Evolutionary conservation across 2,888 invertebrate genomes (phyloP).

Genomic region (Andrena chrysosceles): DNA sequence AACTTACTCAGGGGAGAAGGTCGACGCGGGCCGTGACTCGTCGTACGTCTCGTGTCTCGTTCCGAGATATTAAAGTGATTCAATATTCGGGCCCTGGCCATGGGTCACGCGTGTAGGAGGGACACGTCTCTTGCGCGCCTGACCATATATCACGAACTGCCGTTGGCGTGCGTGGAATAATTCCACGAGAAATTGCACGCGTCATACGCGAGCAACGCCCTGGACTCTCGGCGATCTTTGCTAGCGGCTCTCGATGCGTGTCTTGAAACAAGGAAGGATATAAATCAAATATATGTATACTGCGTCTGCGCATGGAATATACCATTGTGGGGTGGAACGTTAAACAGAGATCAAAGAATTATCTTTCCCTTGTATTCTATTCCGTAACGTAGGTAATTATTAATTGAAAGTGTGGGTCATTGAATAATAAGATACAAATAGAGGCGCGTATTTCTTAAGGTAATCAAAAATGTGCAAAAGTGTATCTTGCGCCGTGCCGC

Average conservation of each 20-base stretch:
- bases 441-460: too few species aligned
- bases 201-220: slow-evolving; percentile 64
- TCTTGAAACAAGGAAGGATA: slow-evolving; percentile 43
- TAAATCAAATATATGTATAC: slow-evolving; percentile 42
- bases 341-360: background rate
- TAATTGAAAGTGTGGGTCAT: background rate
- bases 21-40: slow-evolving; percentile 23
- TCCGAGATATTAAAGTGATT: slow-evolving; percentile 76
- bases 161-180: slow-evolving; percentile 75
- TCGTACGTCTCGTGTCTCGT: slow-evolving; percentile 67
- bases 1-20: slow-evolving; percentile 15
- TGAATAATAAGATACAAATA: background rate
- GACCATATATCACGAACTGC: slow-evolving; percentile 75
- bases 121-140: slow-evolving; percentile 70
- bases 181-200: slow-evolving; percentile 67
- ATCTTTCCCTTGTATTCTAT: background rate
- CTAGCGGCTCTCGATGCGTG: slow-evolving; percentile 47
- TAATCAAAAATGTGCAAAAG: too few species aligned
- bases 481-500: too few species aligned
- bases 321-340: background rate
- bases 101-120: slow-evolving; percentile 77
- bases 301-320: background rate
- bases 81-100: slow-evolving; percentile 77
- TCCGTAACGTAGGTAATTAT: background rate
- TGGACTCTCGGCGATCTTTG: slow-evolving; percentile 38